These are phyloP conservation scores for Physeter macrocephalus DNA, from an alignment of 2,113 vertebrate species.

Conservation along the genomic window DNA sequence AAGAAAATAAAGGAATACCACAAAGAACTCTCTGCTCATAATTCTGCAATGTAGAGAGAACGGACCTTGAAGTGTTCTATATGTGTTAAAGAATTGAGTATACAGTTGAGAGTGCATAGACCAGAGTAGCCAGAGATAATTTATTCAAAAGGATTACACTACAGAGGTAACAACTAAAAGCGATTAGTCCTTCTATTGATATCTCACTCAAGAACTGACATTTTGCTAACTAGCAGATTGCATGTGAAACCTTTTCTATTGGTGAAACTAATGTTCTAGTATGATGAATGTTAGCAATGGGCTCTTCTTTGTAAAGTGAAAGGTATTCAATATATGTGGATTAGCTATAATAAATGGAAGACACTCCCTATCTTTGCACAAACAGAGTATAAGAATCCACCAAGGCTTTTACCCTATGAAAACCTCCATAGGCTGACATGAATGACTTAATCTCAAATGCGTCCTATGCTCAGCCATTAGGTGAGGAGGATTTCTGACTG, in stretches of 20 bases:
- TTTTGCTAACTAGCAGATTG: neutral
- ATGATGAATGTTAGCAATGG: neutral
- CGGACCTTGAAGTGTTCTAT: neutral
- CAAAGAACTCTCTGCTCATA: neutral
- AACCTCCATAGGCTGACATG: neutral
- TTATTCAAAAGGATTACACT: neutral
- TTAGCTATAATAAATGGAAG: neutral
- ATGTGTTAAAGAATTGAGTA: neutral
- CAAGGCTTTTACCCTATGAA: neutral
- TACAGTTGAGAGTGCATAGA: neutral
- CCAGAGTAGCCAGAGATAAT: neutral
- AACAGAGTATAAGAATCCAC: neutral
- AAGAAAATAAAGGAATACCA: neutral
- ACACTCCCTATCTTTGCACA: neutral
- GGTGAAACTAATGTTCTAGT: neutral
- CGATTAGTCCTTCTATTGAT: neutral
- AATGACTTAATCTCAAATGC: neutral
- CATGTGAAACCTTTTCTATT: neutral
- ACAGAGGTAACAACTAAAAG: neutral
- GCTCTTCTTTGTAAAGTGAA: neutral
- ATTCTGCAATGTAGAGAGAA: neutral
- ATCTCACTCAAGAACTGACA: neutral
- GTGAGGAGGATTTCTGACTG: neutral
- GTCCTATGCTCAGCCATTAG: neutral
- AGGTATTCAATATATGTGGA: neutral